Conservation (phyloP, 2,888 invertebrate genomes). For the Heliothis peltigera region DNA sequence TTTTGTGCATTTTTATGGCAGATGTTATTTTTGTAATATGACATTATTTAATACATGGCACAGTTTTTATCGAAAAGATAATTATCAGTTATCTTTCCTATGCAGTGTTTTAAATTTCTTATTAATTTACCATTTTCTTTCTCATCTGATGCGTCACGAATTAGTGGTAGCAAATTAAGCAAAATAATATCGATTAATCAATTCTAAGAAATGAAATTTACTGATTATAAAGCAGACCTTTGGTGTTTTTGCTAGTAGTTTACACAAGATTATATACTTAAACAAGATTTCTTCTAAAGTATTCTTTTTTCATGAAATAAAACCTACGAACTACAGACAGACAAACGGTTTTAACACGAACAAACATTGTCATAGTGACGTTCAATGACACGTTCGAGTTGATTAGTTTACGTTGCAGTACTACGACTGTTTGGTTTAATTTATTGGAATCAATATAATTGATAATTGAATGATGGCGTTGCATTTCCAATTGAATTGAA, state of each 20-base stretch:
- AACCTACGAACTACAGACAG: conserved; percentile 17
- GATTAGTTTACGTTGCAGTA: conserved; percentile 57
- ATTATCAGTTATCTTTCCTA: no score
- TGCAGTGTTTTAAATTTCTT: no score
- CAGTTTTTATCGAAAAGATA: not conserved
- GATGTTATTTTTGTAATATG: not conserved
- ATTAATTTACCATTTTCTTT: no score
- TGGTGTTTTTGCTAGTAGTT: no score
- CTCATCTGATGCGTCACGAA: no score
- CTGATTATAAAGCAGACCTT: no score
- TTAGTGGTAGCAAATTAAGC: no score
- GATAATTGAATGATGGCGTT: conserved; percentile 53
- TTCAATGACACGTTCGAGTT: conserved; percentile 54
- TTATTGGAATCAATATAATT: conserved; percentile 58
- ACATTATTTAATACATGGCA: not conserved
- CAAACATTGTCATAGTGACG: conserved; percentile 41
- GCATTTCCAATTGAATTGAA: conserved; percentile 51
- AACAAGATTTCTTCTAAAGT: no score
- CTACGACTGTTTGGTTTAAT: conserved; percentile 54
- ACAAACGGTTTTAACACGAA: conserved; percentile 27
- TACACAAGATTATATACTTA: no score
- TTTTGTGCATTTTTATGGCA: conserved; percentile 17
- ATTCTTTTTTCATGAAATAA: not conserved
- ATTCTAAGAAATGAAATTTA: no score
- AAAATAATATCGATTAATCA: no score